These are phyloP conservation scores for Mythimna ferrago DNA, from an alignment of 2,888 invertebrate species.

Conservation along the genomic window DNA sequence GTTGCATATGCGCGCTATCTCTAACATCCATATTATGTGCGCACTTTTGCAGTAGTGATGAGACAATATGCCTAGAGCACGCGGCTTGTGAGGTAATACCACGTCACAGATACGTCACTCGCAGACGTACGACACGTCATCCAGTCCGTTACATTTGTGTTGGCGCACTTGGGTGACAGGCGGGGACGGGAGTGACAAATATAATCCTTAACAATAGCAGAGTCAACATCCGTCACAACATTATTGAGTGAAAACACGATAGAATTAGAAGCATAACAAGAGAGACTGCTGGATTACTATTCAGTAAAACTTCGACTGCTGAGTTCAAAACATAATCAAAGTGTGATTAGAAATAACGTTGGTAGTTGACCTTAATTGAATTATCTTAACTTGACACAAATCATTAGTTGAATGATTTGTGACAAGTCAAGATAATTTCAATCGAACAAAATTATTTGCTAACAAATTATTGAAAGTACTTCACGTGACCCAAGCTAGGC, in stretches of 20 bases:
- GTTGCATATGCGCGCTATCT: no score
- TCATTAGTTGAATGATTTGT: no score
- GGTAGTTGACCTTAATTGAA: no score
- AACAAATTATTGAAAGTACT: no score
- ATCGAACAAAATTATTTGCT: no score
- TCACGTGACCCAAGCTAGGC: no score
- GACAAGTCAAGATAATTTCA: no score
- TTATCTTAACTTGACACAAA: no score
- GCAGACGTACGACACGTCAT: conserved; percentile 10
- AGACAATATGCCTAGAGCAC: conserved; percentile 1
- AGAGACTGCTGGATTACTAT: not conserved
- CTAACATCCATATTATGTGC: no score
- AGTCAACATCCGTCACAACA: conserved; percentile 24
- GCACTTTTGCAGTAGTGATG: conserved; percentile 1
- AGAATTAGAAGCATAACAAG: not conserved
- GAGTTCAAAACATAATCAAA: not conserved
- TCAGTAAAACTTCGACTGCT: not conserved
- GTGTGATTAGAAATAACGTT: not conserved
- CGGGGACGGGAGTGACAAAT: conserved; percentile 12
- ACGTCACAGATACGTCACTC: conserved; percentile 19
- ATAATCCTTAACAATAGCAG: conserved; percentile 15
- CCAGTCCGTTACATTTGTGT: not conserved
- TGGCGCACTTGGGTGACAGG: not conserved
- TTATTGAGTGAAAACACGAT: conserved; percentile 14
- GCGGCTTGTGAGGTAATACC: not conserved